Base-by-base conservation (phyloP, 1,140 invertebrate genomes). In the Musca vetustissima region DNA sequence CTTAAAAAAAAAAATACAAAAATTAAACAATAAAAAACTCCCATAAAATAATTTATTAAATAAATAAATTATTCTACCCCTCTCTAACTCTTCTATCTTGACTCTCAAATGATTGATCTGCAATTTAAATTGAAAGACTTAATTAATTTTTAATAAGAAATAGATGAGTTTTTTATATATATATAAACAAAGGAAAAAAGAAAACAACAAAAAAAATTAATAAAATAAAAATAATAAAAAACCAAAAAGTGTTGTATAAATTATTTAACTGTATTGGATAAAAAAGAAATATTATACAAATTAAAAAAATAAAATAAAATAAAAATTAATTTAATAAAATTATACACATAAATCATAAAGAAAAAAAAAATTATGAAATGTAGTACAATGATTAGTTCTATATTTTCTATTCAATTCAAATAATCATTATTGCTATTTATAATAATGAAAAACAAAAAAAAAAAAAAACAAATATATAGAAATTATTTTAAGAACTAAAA, bases 231-330 rank as follows among this genome's bases (percentile, higher is more conserved):
- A 28, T 59, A 32, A n/a, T n/a, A 32, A 17, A 32, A 32, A 32
- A 24, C n/a, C n/a, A n/a, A 59, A 59, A 61, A 36, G 28, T 43
- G 57, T 61, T 61, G 57, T 61, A 61, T 36, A 61, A 61, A 49
- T 69, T 64, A 61, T n/a, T n/a, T n/a, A n/a, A n/a, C n/a, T n/a
- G n/a, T n/a, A n/a, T n/a, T n/a, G n/a, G n/a, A 66, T 52, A 55
- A 69, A 57, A 70, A 61, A 66, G 14, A 66, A 70, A 53, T 50
- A 66, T 28, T 67, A 67, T 67, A 55, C 52, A 28, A 48, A 52
- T 49, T 67, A 67, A 52, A 55, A 19, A n/a, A n/a, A n/a, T n/a
- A n/a, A n/a, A n/a, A n/a, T n/a, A n/a, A n/a, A n/a, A n/a, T n/a
- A n/a, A n/a, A n/a, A n/a, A n/a, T n/a, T n/a, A n/a, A n/a, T n/a